Conservation (phyloP, 2,113 vertebrate genomes). For the Thymallus thymallus region DNA sequence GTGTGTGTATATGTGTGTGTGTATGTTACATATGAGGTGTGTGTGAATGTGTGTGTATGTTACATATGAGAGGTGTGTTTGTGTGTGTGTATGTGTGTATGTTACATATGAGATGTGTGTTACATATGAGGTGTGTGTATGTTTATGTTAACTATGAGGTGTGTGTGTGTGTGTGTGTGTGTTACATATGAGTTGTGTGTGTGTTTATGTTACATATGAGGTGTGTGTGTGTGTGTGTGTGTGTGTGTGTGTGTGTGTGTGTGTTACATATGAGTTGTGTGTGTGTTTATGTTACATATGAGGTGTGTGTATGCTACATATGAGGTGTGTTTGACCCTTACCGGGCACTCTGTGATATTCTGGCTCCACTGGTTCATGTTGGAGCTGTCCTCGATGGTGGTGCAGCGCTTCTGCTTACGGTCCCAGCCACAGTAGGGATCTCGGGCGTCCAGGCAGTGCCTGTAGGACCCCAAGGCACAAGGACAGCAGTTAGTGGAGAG, state of each 20-base stretch:
- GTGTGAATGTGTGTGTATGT: too few species aligned
- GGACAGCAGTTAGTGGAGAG: conserved; percentile 7
- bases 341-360: conserved; percentile 86
- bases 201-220: neutral
- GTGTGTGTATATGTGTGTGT: too few species aligned
- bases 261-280: neutral
- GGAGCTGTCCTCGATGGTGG: conserved; percentile 85
- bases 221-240: neutral
- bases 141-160: too few species aligned
- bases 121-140: too few species aligned
- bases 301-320: neutral
- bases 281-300: neutral
- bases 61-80: too few species aligned
- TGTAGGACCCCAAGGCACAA: conserved; percentile 58
- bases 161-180: too few species aligned
- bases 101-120: too few species aligned
- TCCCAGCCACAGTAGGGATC: conserved; percentile 98
- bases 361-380: conserved; percentile 95
- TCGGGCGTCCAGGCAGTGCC: conserved; percentile 86
- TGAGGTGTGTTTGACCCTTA: conserved; percentile 63
- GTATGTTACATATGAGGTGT: too few species aligned
- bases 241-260: too few species aligned
- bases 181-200: neutral
- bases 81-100: too few species aligned
- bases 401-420: conserved; percentile 84